phyloP scores from a whole-genome alignment of 1,140 invertebrate species.

The Microvelia longipes region DNA sequence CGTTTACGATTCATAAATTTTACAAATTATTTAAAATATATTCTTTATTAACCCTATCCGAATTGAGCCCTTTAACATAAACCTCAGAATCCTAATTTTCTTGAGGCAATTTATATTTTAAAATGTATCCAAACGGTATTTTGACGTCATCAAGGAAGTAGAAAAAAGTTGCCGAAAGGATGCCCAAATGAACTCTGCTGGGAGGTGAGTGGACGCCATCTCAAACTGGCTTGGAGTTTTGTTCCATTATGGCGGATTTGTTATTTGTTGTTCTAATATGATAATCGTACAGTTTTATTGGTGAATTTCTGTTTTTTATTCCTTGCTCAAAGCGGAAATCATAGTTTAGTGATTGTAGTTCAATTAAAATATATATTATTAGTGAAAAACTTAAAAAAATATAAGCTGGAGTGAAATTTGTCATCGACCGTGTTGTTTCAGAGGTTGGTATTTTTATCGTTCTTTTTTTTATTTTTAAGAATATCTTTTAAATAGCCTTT shows the following conservation, averaged over 20 bases:
- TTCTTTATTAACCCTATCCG: too few relatives aligned
- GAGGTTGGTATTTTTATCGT: neutral
- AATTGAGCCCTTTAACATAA: too few relatives aligned
- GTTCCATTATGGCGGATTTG: slow-evolving; percentile 1
- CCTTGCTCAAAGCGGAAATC: neutral
- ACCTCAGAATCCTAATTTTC: too few relatives aligned
- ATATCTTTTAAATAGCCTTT: too few relatives aligned
- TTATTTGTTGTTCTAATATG: slow-evolving; percentile 2
- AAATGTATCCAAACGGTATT: too few relatives aligned
- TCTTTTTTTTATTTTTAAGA: neutral
- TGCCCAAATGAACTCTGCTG: slow-evolving; percentile 4
- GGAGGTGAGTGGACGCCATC: slow-evolving; percentile 3
- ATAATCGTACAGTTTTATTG: neutral
- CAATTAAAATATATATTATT: neutral
- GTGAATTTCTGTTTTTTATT: neutral
- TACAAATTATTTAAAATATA: too few relatives aligned
- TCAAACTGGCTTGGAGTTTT: neutral
- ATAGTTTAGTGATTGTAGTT: neutral
- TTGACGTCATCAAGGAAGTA: neutral
- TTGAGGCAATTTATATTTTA: too few relatives aligned
- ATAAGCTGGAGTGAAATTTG: neutral
- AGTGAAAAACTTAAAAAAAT: neutral
- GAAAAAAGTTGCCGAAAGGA: neutral
- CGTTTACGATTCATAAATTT: too few relatives aligned
- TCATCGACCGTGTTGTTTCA: neutral